Percentiles rank a stretch among this genome's conserved stretches.
Evolutionary conservation across 2,113 vertebrate species (phyloP).

Genomic region (Cheilinus undulatus): DNA sequence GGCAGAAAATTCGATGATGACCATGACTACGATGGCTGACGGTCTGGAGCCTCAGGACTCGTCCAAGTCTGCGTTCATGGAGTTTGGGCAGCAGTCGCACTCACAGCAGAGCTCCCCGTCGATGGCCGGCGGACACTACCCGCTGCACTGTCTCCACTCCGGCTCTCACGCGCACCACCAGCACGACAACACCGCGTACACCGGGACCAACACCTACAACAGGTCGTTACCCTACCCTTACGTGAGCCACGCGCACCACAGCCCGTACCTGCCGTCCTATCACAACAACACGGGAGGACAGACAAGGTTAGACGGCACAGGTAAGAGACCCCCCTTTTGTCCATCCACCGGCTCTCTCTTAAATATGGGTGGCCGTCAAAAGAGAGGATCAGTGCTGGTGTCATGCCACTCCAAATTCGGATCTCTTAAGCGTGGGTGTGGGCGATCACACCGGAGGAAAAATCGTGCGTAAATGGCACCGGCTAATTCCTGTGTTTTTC

Average conservation of each 20-base stretch:
- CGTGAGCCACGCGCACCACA: constrained; percentile 97
- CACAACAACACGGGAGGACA: constrained; percentile 93
- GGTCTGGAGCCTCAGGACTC: constrained; percentile 99
- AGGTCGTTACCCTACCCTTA: constrained; percentile 96
- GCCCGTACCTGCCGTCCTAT: constrained; percentile 96
- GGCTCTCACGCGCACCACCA: constrained; percentile 91
- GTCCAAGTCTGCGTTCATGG: constrained; percentile 99
- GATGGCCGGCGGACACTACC: constrained; percentile 95
- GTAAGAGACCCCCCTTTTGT: constrained; percentile 86
- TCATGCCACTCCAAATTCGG: constrained; percentile 37
- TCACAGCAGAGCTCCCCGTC: constrained; percentile 91
- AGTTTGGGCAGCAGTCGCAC: constrained; percentile 96
- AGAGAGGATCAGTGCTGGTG: constrained; percentile 34
- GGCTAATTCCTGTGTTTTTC: constrained; percentile 38
- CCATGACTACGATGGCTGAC: constrained; percentile 99
- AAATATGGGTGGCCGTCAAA: constrained; percentile 16
- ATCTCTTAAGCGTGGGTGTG: constrained; percentile 29
- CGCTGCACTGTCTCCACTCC: constrained; percentile 96
- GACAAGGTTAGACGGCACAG: constrained; percentile 95
- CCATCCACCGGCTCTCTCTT: constrained; percentile 16
- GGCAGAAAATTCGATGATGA: constrained; percentile 99
- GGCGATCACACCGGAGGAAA: constrained; percentile 18
- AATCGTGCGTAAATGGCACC: constrained; percentile 64
- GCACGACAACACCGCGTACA: constrained; percentile 92
- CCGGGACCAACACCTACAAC: constrained; percentile 93